Evolutionary conservation across 2,797 vertebrate species (phyloP).

Genomic region (Sebastes hubbsi): DNA sequence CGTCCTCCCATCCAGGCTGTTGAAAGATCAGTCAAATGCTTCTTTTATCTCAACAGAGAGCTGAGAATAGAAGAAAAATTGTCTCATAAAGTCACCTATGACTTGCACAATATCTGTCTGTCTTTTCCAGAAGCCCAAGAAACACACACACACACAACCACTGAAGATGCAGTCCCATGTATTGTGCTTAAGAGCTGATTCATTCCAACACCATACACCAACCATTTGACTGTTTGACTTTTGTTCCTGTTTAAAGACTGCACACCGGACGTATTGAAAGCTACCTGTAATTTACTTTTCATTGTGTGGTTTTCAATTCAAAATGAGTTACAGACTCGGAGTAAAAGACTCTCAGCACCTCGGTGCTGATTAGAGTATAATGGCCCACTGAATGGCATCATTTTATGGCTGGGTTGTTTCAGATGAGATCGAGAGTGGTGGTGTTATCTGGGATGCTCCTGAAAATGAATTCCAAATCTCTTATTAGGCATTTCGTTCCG

Average conservation of each 20-base stretch:
- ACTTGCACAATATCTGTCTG: neutral
- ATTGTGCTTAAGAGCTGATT: neutral
- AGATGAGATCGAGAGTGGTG: conserved; percentile 66
- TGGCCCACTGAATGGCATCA: conserved; percentile 67
- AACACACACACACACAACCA: neutral
- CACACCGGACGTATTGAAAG: neutral
- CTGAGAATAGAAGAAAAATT: neutral
- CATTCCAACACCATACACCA: neutral
- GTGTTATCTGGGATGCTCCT: conserved; percentile 45
- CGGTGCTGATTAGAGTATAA: conserved; percentile 71
- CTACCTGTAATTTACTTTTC: conserved; percentile 34
- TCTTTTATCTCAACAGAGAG: conserved; percentile 17
- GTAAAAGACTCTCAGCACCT: conserved; percentile 57
- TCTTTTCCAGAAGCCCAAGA: neutral
- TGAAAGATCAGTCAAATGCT: conserved; percentile 16
- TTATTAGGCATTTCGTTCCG: conserved; percentile 34
- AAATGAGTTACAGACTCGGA: conserved; percentile 57
- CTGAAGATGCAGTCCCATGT: neutral
- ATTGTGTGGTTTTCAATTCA: conserved; percentile 48
- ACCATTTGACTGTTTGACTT: neutral
- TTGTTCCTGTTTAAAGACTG: conserved; percentile 12
- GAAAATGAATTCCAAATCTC: conserved; percentile 44
- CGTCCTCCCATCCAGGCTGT: neutral
- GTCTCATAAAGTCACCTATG: neutral
- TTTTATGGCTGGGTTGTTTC: conserved; percentile 77